Conservation (phyloP, 2,113 vertebrate genomes). For the Neomonachus schauinslandi region DNA sequence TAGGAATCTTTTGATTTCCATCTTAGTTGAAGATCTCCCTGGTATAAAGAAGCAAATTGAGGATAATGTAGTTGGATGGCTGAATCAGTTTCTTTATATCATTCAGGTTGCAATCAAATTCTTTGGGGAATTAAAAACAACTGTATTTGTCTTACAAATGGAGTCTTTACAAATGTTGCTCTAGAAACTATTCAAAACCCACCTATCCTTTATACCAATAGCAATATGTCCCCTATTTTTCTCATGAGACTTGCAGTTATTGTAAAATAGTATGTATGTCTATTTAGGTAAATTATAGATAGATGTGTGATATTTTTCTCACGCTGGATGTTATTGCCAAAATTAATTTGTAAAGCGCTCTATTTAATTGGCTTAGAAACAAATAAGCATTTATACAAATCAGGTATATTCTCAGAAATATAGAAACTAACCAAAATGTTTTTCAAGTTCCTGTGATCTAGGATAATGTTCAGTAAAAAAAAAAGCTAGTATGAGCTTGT, state of each 20-base stretch:
- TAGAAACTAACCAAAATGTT: background rate
- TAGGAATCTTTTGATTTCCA: background rate
- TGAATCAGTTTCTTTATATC: background rate
- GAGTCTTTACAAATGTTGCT: background rate
- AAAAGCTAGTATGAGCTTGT: background rate
- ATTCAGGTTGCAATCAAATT: background rate
- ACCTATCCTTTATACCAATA: background rate
- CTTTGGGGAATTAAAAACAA: background rate
- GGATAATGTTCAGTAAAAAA: background rate
- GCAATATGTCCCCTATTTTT: background rate
- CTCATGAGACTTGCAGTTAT: background rate
- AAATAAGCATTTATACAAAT: background rate
- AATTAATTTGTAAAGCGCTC: background rate
- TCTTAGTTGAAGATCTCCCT: background rate
- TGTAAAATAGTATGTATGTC: background rate
- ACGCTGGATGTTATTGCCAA: background rate
- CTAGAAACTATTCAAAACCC: background rate
- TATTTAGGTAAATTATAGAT: background rate
- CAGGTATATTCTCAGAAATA: background rate
- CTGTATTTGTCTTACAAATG: background rate
- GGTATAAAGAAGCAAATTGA: background rate
- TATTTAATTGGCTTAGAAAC: background rate
- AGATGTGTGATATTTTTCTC: background rate
- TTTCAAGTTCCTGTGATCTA: background rate
- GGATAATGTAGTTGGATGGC: background rate